Evolutionary conservation across 2,113 vertebrate genomes (phyloP).

Genomic region (Pantherophis guttatus): DNA sequence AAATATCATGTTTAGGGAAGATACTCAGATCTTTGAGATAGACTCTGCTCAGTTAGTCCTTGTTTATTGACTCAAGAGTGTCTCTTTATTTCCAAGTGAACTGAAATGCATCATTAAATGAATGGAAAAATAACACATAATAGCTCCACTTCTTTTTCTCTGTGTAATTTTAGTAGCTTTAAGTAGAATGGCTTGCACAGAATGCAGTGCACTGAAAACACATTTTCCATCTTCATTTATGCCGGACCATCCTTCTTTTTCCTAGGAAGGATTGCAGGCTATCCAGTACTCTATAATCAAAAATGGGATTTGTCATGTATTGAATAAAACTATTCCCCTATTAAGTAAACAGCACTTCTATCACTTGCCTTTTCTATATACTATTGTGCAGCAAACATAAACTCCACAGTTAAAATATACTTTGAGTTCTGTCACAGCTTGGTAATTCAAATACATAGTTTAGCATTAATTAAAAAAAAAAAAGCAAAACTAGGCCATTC

Average conservation of each 20-base stretch:
- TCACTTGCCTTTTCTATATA: neutral
- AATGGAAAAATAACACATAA: slow-evolving; percentile 44
- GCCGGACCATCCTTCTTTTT: slow-evolving; percentile 19
- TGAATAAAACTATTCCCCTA: slow-evolving; percentile 39
- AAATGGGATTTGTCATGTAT: slow-evolving; percentile 35
- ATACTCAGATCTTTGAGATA: slow-evolving; percentile 17
- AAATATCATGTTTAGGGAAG: neutral
- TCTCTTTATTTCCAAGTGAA: slow-evolving; percentile 38
- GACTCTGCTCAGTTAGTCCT: slow-evolving; percentile 13
- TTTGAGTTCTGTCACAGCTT: neutral
- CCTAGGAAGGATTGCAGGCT: slow-evolving; percentile 44
- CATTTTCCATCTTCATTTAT: slow-evolving; percentile 26
- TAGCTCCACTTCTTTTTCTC: neutral
- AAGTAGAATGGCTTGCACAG: neutral
- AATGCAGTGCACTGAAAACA: neutral
- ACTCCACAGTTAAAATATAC: neutral
- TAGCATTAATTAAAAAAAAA: neutral
- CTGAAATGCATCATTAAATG: slow-evolving; percentile 36
- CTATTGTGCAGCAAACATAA: neutral
- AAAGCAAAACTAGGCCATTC: neutral
- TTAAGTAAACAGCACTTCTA: slow-evolving; percentile 12
- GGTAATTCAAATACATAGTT: neutral
- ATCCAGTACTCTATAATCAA: slow-evolving; percentile 38
- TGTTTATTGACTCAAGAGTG: slow-evolving; percentile 26
- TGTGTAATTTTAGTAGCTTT: slow-evolving; percentile 30